Evolutionary conservation across 2,797 vertebrate genomes (phyloP), one percentile per base, ranked within the genome.

Genomic region (Enteromius fasciolatus): DNA sequence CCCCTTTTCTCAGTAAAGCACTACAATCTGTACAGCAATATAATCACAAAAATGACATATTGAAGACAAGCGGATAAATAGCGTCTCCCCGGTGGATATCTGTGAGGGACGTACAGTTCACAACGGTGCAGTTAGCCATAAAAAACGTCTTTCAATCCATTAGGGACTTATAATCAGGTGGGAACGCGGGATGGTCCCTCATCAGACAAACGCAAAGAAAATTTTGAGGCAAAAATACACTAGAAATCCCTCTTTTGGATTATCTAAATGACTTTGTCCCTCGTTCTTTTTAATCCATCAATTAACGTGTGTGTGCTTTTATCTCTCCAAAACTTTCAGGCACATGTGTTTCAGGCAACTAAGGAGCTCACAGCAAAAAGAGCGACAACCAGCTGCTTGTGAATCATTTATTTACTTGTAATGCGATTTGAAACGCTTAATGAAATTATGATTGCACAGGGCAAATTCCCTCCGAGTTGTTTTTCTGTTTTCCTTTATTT

Each of bases 101-200:
- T 86, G 68, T n/a, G 78, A 85, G 72, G 83, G 83, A 77, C 87
- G 61, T 81, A 78, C 48, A 9, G 76, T 89, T 90, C 86, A 88
- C 83, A 89, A 82, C 76, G 66, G 81, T 83, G 87, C 91, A 88
- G 63, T 87, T 87, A 90, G 85, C 68, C 89, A 86, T 88, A 91
- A 88, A 85, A 78, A 23, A n/a, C 52, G 20, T 23, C 69, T 88
- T 83, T 86, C 75, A 76, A 74, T 86, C 86, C 91, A 82, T 91
- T 63, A 87, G 89, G 83, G 83, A 90, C 90, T 90, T 80, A 31
- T 69, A 88, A 83, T 90, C 72, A 76, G 57, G 80, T 78, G 63
- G 79, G 57, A 54, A 68, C 36, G 9, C 14, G 17, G 28, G 72
- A 73, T 50, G 59, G 66, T 31, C 25, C 31, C 67, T 87, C 72